Evolutionary conservation across 2,888 invertebrate genomes (phyloP).

Genomic region (Amphipoea oculea): DNA sequence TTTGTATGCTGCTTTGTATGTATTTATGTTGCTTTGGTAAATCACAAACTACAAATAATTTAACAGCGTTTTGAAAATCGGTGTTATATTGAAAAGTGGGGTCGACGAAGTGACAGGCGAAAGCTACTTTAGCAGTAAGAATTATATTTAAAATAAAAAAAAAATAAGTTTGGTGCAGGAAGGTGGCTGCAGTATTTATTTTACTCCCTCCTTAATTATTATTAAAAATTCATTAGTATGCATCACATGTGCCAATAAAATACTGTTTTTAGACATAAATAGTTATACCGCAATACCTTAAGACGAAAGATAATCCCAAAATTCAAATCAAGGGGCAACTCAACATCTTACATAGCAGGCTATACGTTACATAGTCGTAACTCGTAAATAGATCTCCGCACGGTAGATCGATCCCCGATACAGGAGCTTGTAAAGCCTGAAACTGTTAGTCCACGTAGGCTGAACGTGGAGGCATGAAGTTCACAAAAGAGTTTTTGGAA

Average conservation of each 20-base stretch:
- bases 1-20: no score
- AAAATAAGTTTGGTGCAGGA: neutral
- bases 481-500: constrained; percentile 26
- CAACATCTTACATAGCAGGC: constrained; percentile 19
- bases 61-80: no score
- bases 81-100: no score
- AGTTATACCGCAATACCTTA: no score
- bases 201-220: neutral
- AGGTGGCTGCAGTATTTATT: no score
- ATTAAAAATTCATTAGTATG: neutral
- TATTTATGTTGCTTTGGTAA: no score
- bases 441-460: constrained; percentile 53
- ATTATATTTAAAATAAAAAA: no score
- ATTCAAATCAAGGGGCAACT: constrained; percentile 3
- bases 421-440: constrained; percentile 64
- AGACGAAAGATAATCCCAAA: neutral
- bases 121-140: no score
- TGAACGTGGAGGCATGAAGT: neutral
- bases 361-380: constrained; percentile 51
- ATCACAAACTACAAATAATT: no score
- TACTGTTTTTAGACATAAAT: no score
- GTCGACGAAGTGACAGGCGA: no score
- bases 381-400: constrained; percentile 60
- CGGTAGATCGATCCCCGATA: constrained; percentile 61
- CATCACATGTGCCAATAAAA: neutral